Base-by-base conservation (phyloP, 2,888 invertebrate species). In the Cremastobaeus sp. region DNA sequence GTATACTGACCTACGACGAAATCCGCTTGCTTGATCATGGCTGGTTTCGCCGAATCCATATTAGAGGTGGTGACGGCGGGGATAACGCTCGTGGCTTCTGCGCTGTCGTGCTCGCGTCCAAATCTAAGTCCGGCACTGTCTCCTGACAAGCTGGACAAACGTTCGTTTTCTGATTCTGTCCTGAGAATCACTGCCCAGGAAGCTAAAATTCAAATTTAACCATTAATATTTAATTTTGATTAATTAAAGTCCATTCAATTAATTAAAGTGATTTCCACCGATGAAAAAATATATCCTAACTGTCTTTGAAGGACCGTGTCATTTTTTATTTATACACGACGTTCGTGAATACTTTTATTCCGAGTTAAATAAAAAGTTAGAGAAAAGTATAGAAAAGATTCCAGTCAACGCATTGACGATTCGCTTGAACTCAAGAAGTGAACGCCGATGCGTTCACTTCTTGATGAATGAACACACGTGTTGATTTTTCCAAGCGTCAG, bases 1-100 rank as follows among this genome's bases (percentile, higher is more conserved):
- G 17, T 8, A 45, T 52, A 85, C 87, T 82, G 79, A 87, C 87
- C 87, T 80, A 86, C 84, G 82, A 86, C 83, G 81, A 84, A 86
- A 83, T 86, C 83, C 18, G 83, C 79, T 76, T 86, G 81, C 81
- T 86, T 84, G 76, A 83, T 82, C 84, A 83, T 83, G 79, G 84
- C 78, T 79, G 86, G 81, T 74, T 83, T 82, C 73, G 78, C 66
- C 74, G 83, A 79, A 80, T 84, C 84, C 83, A 83, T 83, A 78
- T 76, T 79, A 68, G 71, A 68, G 57, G 35, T 30, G 55, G 47
- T 41, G 30, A 37, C 57, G 28, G 25, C 43, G 57, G 65, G 59
- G 66, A 74, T 73, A 76, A 77, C 79, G 55, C 76, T 79, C 48
- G 70, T 76, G 70, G 83, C 85, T 84, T 80, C 83, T 84, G 84